A percentile compares a stretch with the other conserved stretches of the same genome.
Evolutionary conservation across 2,888 invertebrate genomes (phyloP).

Genomic region (Lycophotia porphyrea): DNA sequence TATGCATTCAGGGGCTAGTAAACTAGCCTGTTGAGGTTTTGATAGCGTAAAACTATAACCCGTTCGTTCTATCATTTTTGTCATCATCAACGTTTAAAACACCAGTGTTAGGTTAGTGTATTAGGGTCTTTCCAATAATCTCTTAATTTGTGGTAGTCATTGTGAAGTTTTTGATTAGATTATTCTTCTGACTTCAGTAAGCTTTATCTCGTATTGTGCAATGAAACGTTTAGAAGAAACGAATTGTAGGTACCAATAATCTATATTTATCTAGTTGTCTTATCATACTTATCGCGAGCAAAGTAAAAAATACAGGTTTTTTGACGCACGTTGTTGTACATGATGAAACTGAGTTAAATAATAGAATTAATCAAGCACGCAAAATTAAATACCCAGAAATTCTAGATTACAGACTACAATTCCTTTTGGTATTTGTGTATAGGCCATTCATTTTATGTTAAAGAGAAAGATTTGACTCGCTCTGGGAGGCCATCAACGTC

Average conservation of each 20-base stretch:
- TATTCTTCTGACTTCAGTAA: background rate
- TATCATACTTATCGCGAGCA: conserved; percentile 17
- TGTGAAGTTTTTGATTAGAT: background rate
- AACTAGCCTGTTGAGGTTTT: background rate
- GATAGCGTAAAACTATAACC: background rate
- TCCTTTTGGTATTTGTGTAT: background rate
- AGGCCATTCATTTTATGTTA: background rate
- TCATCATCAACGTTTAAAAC: background rate
- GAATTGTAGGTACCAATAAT: background rate
- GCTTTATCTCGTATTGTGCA: background rate
- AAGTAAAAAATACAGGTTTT: conserved; percentile 23
- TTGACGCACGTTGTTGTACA: conserved; percentile 17
- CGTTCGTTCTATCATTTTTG: background rate
- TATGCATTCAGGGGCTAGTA: background rate
- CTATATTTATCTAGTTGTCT: conserved; percentile 12
- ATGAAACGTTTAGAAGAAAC: background rate
- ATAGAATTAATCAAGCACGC: background rate
- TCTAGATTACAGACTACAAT: conserved; percentile 15
- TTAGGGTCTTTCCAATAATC: no score
- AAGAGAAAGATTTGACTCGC: no score
- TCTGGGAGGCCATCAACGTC: no score
- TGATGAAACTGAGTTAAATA: conserved; percentile 10
- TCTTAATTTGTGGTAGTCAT: background rate
- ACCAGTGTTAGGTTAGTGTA: no score
- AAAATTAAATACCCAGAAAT: conserved; percentile 7